These are phyloP conservation scores for Pteronura brasiliensis DNA, from an alignment of 2,113 vertebrate genomes.

Conservation along the genomic window DNA sequence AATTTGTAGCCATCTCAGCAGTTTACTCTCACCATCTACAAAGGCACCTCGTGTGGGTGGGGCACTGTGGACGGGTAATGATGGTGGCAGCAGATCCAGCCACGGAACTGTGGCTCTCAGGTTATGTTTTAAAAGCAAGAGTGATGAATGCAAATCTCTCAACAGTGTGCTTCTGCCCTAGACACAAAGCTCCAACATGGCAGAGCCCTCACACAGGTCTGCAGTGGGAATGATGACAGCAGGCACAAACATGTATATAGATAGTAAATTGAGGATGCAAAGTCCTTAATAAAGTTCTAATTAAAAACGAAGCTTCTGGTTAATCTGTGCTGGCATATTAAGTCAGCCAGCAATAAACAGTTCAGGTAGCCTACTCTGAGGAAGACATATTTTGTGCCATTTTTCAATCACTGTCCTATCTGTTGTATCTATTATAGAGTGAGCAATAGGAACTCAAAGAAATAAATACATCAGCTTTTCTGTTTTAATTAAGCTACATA, in stretches of 20 bases:
- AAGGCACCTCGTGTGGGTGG: neutral
- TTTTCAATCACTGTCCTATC: neutral
- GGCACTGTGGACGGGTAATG: neutral
- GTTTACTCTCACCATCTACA: neutral
- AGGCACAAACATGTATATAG: neutral
- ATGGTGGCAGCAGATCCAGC: neutral
- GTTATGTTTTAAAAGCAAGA: constrained; percentile 9
- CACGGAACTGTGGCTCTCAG: neutral
- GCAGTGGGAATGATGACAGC: neutral
- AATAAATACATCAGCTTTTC: neutral
- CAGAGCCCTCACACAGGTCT: neutral
- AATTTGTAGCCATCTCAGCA: neutral
- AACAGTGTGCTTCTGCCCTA: neutral
- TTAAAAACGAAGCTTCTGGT: neutral
- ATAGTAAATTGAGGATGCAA: neutral
- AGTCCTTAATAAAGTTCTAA: neutral
- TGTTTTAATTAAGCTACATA: neutral
- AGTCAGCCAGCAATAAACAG: neutral
- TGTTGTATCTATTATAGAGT: neutral
- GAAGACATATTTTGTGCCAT: too few species aligned
- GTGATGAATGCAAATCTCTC: neutral
- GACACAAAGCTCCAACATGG: neutral
- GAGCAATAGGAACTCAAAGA: neutral
- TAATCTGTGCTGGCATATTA: neutral
- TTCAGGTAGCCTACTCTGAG: neutral